A percentile compares a stretch with the other conserved stretches of the same genome.
These are phyloP conservation scores for Drosophila pegasa DNA, from an alignment of 2,888 invertebrate genomes.

Conservation along the genomic window DNA sequence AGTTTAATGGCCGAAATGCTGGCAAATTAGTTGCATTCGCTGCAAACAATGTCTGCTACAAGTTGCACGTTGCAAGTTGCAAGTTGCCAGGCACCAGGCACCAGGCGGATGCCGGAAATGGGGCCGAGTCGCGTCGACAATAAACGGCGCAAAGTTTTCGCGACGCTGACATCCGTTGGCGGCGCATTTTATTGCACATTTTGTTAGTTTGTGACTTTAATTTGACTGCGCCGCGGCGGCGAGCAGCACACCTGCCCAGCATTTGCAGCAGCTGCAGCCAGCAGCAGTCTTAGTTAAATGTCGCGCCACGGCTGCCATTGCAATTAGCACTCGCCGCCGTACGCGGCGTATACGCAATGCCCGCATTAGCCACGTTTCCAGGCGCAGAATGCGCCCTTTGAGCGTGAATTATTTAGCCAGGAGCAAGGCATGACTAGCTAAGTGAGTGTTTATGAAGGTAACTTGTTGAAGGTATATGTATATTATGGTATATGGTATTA, in stretches of 20 bases:
- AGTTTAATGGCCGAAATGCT: slow-evolving; percentile 55
- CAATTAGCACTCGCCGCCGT: slow-evolving; percentile 47
- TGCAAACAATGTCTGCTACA: slow-evolving; percentile 57
- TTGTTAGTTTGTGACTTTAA: slow-evolving; percentile 66
- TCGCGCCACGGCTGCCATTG: slow-evolving; percentile 35
- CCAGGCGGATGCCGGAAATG: slow-evolving; percentile 60
- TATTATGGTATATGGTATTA: too few species aligned
- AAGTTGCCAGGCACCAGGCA: slow-evolving; percentile 1
- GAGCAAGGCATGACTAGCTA: too few species aligned
- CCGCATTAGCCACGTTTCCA: background rate
- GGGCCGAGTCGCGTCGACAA: slow-evolving; percentile 65
- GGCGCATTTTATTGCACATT: slow-evolving; percentile 61
- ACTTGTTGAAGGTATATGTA: too few species aligned
- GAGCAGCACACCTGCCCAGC: slow-evolving; percentile 40
- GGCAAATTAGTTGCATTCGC: slow-evolving; percentile 43
- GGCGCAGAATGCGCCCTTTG: slow-evolving; percentile 7
- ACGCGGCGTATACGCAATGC: slow-evolving; percentile 59
- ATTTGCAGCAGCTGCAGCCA: slow-evolving; percentile 38
- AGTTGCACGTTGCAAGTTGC: slow-evolving; percentile 13
- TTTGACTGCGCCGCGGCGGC: slow-evolving; percentile 38
- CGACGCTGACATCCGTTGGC: slow-evolving; percentile 60
- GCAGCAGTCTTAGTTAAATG: slow-evolving; percentile 46
- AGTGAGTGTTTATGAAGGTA: too few species aligned
- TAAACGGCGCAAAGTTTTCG: slow-evolving; percentile 68
- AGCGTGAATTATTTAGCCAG: slow-evolving; percentile 10